Evolutionary conservation across 2,797 vertebrate species (phyloP), one percentile per base, ranked within the genome.

Genomic region (Rhinella marina): DNA sequence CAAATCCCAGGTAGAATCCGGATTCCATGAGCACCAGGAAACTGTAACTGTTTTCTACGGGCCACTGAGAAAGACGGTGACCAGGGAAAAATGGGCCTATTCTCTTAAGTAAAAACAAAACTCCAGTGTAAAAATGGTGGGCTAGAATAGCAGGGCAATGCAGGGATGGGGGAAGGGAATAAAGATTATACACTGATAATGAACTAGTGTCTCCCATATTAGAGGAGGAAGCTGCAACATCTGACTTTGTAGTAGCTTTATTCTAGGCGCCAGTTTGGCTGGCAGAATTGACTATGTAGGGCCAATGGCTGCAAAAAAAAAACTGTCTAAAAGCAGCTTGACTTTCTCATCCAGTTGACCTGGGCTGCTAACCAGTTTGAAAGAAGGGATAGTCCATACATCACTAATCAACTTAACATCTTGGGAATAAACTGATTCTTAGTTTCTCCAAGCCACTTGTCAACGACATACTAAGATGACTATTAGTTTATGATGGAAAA

Each of bases 141-240:
- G 84, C 79, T 89, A 89, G 88, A 25, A 89, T 86, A 88, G 83
- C 87, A 81, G 52, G 84, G 72, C 61, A 86, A 89, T 86, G 84
- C 79, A 86, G 88, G 88, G 88, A 89, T 89, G 88, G 88, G 88
- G 88, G 88, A 89, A 89, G 88, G 88, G 84, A 88, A 89, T 82
- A 66, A 81, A 66, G 29, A 70, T 79, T 86, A 86, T 88, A 88
- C 81, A 84, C 87, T 52, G 27, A 81, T 80, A 52, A 88, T 88
- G 87, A 73, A 88, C 83, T 88, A 81, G 68, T 85, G 66, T 82
- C 88, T 82, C 72, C 72, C 57, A 81, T 27, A 66, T 73, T 76
- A 85, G 54, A 77, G 86, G 78, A 85, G 83, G 52, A 86, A 81
- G 68, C 77, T 88, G 87, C 83, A 88, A 68, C 68, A 88, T 82